Evolutionary conservation across 2,888 invertebrate genomes (phyloP).

Genomic region (Melikaiella ostensackeni): DNA sequence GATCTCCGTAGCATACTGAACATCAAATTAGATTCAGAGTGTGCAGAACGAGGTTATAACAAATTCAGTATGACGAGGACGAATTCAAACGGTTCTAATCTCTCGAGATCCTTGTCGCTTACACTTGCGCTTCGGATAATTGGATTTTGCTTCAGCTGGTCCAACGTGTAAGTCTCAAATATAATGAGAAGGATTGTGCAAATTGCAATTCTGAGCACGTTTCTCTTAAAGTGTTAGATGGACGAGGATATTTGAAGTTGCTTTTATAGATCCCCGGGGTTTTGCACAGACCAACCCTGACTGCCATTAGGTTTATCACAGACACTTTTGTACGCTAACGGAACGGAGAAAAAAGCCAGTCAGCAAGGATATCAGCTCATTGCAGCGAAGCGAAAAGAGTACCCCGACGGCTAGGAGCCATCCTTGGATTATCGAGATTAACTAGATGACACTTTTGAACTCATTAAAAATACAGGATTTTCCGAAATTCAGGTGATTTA

Average conservation of each 20-base stretch:
- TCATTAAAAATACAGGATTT: too few relatives aligned
- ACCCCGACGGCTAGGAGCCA: neutral
- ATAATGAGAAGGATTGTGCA: constrained; percentile 21
- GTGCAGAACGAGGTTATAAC: neutral
- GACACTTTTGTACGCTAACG: constrained; percentile 33
- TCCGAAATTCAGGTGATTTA: too few relatives aligned
- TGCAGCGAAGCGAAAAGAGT: neutral
- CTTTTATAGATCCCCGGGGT: constrained; percentile 21
- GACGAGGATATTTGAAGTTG: constrained; percentile 21
- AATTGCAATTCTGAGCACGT: constrained; percentile 25
- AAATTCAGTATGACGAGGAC: neutral
- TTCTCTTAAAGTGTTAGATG: neutral
- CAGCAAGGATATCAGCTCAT: constrained; percentile 26
- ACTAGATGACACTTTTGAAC: neutral
- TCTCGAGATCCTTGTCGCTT: constrained; percentile 11
- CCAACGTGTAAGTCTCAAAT: constrained; percentile 1
- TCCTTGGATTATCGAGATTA: constrained; percentile 11
- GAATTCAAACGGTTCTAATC: constrained; percentile 13
- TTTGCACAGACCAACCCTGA: neutral
- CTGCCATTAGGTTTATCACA: constrained; percentile 21
- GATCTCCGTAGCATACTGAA: neutral
- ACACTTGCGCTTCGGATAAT: constrained; percentile 3
- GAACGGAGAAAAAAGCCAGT: constrained; percentile 7
- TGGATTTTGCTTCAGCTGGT: constrained; percentile 35
- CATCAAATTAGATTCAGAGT: neutral